Evolutionary conservation across 2,888 invertebrate genomes (phyloP).

Genomic region (Pherbina coryleti): DNA sequence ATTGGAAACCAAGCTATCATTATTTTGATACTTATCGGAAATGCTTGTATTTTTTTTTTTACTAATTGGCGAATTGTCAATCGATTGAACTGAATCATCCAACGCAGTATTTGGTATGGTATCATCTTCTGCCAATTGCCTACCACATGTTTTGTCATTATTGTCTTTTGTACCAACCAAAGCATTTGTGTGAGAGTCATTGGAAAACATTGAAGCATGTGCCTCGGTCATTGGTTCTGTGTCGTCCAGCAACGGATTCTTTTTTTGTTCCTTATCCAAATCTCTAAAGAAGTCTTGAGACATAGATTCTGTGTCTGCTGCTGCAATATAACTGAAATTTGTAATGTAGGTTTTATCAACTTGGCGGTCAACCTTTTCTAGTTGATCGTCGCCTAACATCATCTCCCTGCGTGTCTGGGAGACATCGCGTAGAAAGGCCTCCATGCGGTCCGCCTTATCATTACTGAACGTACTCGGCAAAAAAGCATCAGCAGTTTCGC

Average conservation of each 20-base stretch:
- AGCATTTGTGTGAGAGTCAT: neutral
- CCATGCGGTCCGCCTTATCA: slow-evolving; percentile 58
- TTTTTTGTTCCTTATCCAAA: neutral
- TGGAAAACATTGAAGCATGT: neutral
- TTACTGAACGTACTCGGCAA: slow-evolving; percentile 44
- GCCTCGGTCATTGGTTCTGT: slow-evolving; percentile 38
- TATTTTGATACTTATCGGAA: neutral
- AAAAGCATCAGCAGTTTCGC: slow-evolving; percentile 33
- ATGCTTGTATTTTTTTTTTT: neutral
- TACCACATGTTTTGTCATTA: neutral
- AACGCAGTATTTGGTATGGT: slow-evolving; percentile 26
- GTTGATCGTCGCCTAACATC: neutral
- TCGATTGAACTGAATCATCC: neutral
- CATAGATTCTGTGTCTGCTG: slow-evolving; percentile 62
- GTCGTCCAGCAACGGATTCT: slow-evolving; percentile 7
- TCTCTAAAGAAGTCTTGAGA: slow-evolving; percentile 44
- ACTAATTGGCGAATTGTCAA: neutral
- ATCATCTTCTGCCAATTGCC: slow-evolving; percentile 25
- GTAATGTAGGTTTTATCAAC: neutral
- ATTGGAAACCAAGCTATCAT: slow-evolving; percentile 34
- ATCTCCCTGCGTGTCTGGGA: slow-evolving; percentile 54
- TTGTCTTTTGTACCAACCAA: neutral
- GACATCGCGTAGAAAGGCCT: slow-evolving; percentile 64
- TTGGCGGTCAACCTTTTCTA: neutral
- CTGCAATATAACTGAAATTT: slow-evolving; percentile 40